Evolutionary conservation across 2,113 vertebrate species (phyloP).

Genomic region (Dicerorhinus sumatrensis): DNA sequence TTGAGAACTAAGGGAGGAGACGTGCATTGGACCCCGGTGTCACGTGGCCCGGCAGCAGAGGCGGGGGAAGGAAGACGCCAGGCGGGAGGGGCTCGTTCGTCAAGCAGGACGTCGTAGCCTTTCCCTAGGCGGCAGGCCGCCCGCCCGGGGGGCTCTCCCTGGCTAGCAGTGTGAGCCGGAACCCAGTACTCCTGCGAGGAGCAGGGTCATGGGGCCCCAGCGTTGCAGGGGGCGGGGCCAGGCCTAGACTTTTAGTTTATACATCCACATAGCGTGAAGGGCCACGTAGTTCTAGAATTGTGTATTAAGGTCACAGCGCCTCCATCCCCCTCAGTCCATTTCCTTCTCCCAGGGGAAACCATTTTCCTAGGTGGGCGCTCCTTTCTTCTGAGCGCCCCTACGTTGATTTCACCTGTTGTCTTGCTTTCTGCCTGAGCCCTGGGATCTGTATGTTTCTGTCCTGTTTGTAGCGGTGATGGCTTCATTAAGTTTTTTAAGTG

Average conservation of each 20-base stretch:
- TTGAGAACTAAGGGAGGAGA: background rate
- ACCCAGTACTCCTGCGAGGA: no score
- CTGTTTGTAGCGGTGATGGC: background rate
- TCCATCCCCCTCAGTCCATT: background rate
- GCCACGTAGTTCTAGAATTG: background rate
- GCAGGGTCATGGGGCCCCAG: no score
- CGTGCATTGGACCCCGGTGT: background rate
- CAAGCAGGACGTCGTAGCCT: background rate
- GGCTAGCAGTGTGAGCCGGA: background rate
- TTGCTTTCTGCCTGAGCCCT: background rate
- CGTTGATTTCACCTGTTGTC: background rate
- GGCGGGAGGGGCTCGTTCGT: background rate
- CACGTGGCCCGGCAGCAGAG: background rate
- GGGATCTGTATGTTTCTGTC: background rate
- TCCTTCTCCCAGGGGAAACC: background rate
- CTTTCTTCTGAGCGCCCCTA: background rate
- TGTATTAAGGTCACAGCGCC: background rate
- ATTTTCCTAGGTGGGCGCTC: background rate
- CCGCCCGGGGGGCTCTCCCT: background rate
- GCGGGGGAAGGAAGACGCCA: background rate
- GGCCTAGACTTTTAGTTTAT: background rate
- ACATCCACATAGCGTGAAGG: no score
- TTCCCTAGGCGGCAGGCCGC: background rate
- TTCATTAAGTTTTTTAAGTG: background rate
- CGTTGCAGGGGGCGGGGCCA: background rate